Base-by-base conservation (phyloP, 1,140 invertebrate species). In the Macrocentrus cingulum region DNA sequence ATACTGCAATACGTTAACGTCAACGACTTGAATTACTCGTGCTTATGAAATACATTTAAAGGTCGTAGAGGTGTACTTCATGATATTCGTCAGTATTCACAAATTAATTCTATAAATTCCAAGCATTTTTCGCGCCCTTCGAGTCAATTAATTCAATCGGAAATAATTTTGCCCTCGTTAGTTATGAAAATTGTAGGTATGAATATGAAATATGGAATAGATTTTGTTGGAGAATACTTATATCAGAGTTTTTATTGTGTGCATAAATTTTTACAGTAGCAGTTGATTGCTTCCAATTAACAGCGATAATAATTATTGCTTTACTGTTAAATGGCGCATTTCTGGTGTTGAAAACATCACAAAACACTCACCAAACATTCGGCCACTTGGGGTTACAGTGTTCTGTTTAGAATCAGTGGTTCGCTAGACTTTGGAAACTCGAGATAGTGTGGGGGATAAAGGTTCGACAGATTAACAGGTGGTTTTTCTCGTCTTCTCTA, bases 391-490 rank as follows among this genome's bases (percentile, higher is more conserved):
- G 18, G 18, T 37, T 51, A 16, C 11, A 19, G 7, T 36, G 23
- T n/a, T 16, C 11, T 11, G 29, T 34, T 7, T 34, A 34, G 11
- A 34, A 34, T 34, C 18, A 15, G 13, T 51, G 25, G 18, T 37
- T 15, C 1, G 34, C 37, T 34, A 18, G 29, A 39, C n/a, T 13
- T 49, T 15, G 45, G 16, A 20, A 15, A 42, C 8, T 39, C 34
- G 22, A 37, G 19, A 16, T 29, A n/a, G n/a, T n/a, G n/a, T n/a
- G n/a, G n/a, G n/a, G 42, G 19, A 50, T 15, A 25, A 16, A 22
- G 34, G 18, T 22, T 18, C 22, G 45, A 39, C n/a, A 15, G 55
- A 49, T 57, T 57, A 57, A 57, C 55, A 57, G 55, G 55, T 57
- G 55, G 55, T 50, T 19, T 8, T 36, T 51, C 46, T 49, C 49